A percentile compares a stretch with the other conserved stretches of the same genome.
These are phyloP conservation scores for Osedax fenrisi DNA, from an alignment of 2,888 invertebrate genomes.

Conservation along the genomic window DNA sequence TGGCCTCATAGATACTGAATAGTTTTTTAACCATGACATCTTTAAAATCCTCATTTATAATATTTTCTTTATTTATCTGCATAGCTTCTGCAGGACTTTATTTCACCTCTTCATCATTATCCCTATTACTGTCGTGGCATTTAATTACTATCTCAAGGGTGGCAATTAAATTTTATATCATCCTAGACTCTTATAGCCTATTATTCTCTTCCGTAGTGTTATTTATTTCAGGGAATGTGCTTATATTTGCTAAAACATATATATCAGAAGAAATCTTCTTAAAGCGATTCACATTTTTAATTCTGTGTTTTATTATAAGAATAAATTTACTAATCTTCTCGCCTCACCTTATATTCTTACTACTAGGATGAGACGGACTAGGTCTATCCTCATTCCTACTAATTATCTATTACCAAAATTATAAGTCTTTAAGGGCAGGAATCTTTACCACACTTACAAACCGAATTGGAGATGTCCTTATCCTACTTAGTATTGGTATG, in stretches of 20 bases:
- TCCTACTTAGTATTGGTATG: slow-evolving; percentile 56
- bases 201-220: slow-evolving; percentile 47
- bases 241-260: slow-evolving; percentile 60
- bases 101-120: not conserved
- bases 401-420: slow-evolving; percentile 63
- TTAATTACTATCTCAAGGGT: slow-evolving; percentile 7
- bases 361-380: slow-evolving; percentile 65
- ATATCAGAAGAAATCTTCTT: slow-evolving; percentile 56
- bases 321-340: slow-evolving; percentile 62
- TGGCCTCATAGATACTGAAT: slow-evolving; percentile 31
- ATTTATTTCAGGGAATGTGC: slow-evolving; percentile 58
- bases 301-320: slow-evolving; percentile 60
- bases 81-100: not conserved
- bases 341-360: slow-evolving; percentile 61
- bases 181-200: slow-evolving; percentile 29
- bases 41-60: not conserved
- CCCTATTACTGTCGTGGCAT: slow-evolving; percentile 14
- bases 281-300: slow-evolving; percentile 59
- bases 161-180: slow-evolving; percentile 26
- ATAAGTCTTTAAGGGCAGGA: slow-evolving; percentile 61
- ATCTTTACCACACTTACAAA: slow-evolving; percentile 64
- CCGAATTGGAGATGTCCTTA: slow-evolving; percentile 63
- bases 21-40: slow-evolving; percentile 3
- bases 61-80: not conserved
- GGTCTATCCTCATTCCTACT: slow-evolving; percentile 64